Evolutionary conservation across 2,888 invertebrate species (phyloP).

Genomic region (Chydorus sphaericus): DNA sequence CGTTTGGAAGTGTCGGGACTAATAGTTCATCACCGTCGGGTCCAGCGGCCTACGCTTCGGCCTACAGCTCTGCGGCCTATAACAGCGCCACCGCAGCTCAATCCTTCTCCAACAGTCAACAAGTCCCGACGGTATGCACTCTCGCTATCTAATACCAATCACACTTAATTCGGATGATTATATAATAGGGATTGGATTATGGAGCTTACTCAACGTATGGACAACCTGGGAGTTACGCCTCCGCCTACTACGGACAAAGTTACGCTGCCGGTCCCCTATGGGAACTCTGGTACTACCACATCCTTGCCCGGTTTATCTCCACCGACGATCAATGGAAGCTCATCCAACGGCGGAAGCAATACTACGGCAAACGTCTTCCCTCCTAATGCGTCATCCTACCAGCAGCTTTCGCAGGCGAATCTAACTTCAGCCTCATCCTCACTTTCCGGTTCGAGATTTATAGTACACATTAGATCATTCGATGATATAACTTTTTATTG

Average conservation of each 20-base stretch:
- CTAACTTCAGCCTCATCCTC: slow-evolving; percentile 16
- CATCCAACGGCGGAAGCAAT: background rate
- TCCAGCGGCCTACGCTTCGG: slow-evolving; percentile 14
- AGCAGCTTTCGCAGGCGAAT: slow-evolving; percentile 15
- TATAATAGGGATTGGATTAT: slow-evolving; percentile 17
- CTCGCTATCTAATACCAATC: too few species aligned
- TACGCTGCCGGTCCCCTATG: slow-evolving; percentile 21
- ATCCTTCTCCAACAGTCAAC: slow-evolving; percentile 6
- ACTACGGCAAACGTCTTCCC: slow-evolving; percentile 1
- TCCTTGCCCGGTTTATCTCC: slow-evolving; percentile 9
- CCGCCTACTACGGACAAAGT: slow-evolving; percentile 20
- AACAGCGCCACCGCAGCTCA: slow-evolving; percentile 8
- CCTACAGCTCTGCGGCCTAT: slow-evolving; percentile 15
- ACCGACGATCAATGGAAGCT: slow-evolving; percentile 1
- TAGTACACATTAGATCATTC: background rate
- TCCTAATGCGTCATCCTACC: slow-evolving; percentile 6
- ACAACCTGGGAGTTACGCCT: slow-evolving; percentile 16
- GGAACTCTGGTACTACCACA: slow-evolving; percentile 15
- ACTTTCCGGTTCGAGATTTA: background rate
- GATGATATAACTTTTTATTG: background rate
- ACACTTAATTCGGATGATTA: too few species aligned
- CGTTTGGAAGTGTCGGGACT: slow-evolving; percentile 10
- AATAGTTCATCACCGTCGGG: slow-evolving; percentile 9
- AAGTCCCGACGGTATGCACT: background rate
- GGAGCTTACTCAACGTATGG: slow-evolving; percentile 17